Percentiles rank a stretch among this genome's conserved stretches.
Evolutionary conservation across 23 tunicate species (phyloP).

Genomic region (Aplidium turbinatum): DNA sequence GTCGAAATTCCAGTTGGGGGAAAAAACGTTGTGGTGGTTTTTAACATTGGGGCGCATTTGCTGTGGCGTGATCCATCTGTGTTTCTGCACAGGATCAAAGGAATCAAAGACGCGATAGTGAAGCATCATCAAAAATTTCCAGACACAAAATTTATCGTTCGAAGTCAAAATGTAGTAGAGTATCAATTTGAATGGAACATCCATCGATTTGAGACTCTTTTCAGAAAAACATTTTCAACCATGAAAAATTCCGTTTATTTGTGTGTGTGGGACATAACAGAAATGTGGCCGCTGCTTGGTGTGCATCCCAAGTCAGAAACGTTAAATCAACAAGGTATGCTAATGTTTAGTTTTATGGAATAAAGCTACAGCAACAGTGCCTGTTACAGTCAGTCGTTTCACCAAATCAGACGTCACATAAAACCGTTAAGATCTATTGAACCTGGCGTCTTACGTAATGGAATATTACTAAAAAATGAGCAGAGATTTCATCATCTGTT

Average conservation of each 20-base stretch:
- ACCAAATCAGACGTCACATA: too few relatives aligned
- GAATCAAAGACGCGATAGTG: slow-evolving; percentile 26
- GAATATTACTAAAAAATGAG: too few relatives aligned
- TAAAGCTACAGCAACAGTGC: too few relatives aligned
- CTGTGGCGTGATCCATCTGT: slow-evolving; percentile 20
- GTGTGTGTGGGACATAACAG: slow-evolving; percentile 36
- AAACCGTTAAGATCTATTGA: too few relatives aligned
- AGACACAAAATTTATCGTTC: slow-evolving; percentile 10
- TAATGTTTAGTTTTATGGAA: slow-evolving; percentile 3
- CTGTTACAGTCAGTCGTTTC: too few relatives aligned
- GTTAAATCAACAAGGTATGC: slow-evolving; percentile 11
- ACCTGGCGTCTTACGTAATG: too few relatives aligned
- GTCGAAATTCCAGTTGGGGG: slow-evolving; percentile 15
- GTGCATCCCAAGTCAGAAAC: background rate
- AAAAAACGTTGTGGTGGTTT: slow-evolving; percentile 19
- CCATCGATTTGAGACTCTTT: slow-evolving; percentile 13
- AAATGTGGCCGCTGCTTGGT: slow-evolving; percentile 17
- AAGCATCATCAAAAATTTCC: slow-evolving; percentile 15
- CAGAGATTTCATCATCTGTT: too few relatives aligned
- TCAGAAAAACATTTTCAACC: slow-evolving; percentile 1
- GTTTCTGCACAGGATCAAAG: slow-evolving; percentile 26
- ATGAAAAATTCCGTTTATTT: slow-evolving; percentile 6
- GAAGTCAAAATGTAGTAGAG: slow-evolving; percentile 5
- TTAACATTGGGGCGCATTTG: slow-evolving; percentile 46
- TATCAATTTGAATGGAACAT: slow-evolving; percentile 24